phyloP scores from a whole-genome alignment of 2,797 vertebrate genomes.

The Lerista edwardsae region DNA sequence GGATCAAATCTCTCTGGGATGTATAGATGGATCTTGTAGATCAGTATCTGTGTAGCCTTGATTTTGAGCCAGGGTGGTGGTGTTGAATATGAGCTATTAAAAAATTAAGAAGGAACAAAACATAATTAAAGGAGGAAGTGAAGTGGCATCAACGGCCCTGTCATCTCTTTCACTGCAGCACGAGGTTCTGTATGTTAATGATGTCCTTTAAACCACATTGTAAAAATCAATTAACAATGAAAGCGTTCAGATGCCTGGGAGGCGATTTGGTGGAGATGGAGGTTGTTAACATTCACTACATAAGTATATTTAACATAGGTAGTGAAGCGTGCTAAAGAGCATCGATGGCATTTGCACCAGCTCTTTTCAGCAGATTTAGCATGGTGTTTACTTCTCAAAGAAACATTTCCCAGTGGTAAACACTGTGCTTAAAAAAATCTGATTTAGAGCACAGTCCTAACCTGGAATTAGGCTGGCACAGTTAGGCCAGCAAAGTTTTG shows the following conservation, averaged over 20 bases:
- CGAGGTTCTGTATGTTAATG: conserved; percentile 60
- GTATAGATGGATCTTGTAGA: conserved; percentile 14
- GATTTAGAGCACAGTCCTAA: too few species aligned
- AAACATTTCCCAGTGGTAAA: not conserved
- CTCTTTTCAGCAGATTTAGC: conserved; percentile 4
- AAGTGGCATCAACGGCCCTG: conserved; percentile 61
- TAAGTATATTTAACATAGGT: conserved; percentile 45
- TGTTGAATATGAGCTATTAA: conserved; percentile 51
- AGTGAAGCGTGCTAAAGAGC: conserved; percentile 6
- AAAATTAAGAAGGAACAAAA: conserved; percentile 42
- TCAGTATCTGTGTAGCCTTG: not conserved
- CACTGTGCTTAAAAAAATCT: not conserved
- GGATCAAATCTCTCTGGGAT: conserved; percentile 20
- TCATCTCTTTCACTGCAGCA: conserved; percentile 60
- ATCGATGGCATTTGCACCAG: not conserved
- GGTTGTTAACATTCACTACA: conserved; percentile 47
- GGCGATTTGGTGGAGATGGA: conserved; percentile 54
- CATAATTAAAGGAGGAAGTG: conserved; percentile 64
- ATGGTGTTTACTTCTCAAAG: not conserved
- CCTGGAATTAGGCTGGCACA: too few species aligned
- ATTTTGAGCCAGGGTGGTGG: conserved; percentile 36
- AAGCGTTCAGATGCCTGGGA: conserved; percentile 48
- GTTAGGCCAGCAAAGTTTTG: too few species aligned
- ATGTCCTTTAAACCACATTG: conserved; percentile 58
- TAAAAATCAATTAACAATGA: conserved; percentile 66